Evolutionary conservation across 2,113 vertebrate species (phyloP).

Genomic region (Engystomops pustulosus): DNA sequence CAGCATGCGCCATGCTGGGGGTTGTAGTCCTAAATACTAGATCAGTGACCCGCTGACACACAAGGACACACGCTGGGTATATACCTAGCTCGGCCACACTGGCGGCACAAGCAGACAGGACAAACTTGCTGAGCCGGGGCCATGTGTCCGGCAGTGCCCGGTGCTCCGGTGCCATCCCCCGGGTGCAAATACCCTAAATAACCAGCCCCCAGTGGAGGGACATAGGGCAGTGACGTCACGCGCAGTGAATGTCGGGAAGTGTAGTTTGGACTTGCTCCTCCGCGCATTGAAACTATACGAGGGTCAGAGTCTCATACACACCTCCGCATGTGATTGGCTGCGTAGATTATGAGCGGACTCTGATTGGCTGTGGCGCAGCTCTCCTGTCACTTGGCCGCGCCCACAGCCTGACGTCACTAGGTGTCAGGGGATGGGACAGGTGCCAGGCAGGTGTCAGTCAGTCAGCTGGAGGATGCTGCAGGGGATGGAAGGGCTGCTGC

Average conservation of each 20-base stretch:
- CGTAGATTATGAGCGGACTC: not conserved
- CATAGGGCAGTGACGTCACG: constrained; percentile 20
- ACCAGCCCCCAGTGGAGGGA: not conserved
- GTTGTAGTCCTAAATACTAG: not conserved
- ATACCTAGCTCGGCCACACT: constrained; percentile 85
- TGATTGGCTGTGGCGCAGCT: constrained; percentile 37
- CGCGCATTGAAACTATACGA: not conserved
- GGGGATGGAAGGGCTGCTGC: not conserved
- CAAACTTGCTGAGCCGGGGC: constrained; percentile 80
- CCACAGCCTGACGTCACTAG: not conserved
- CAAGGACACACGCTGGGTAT: not conserved
- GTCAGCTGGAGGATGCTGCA: not conserved
- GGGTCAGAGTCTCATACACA: not conserved
- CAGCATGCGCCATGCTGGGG: not conserved
- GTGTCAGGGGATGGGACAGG: not conserved
- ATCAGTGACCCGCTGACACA: not conserved
- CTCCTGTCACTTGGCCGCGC: not conserved
- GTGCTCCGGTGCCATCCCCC: constrained; percentile 68
- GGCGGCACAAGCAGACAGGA: constrained; percentile 81
- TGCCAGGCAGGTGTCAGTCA: constrained; percentile 1
- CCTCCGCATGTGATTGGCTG: not conserved
- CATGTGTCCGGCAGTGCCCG: constrained; percentile 72
- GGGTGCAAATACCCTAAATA: not conserved
- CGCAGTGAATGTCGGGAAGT: constrained; percentile 10
- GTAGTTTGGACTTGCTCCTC: constrained; percentile 39